A percentile compares a stretch with the other conserved stretches of the same genome.
These are phyloP conservation scores for Eubasilissa regina DNA, from an alignment of 1,140 invertebrate species.

Conservation along the genomic window DNA sequence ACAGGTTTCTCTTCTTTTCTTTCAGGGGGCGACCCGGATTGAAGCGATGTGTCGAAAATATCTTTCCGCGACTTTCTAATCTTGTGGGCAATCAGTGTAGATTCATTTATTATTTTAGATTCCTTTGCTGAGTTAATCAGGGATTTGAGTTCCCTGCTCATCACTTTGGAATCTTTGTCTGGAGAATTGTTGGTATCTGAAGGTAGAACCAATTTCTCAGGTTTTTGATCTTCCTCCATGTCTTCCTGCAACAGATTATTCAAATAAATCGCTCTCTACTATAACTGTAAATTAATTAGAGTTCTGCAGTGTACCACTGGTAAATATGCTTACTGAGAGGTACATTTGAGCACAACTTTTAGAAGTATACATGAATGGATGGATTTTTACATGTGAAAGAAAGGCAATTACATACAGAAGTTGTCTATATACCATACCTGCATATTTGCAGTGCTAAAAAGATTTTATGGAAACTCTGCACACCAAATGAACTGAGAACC, in stretches of 20 bases:
- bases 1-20: not conserved
- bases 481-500: constrained; percentile 7
- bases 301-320: not conserved
- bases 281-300: constrained; percentile 20
- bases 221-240: constrained; percentile 32
- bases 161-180: constrained; percentile 29
- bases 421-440: constrained; percentile 37
- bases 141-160: constrained; percentile 68
- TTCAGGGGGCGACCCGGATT: constrained; percentile 43
- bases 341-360: constrained; percentile 12
- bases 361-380: constrained; percentile 14
- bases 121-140: constrained; percentile 70
- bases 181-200: constrained; percentile 18
- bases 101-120: constrained; percentile 71
- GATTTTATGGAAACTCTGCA: not conserved
- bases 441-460: constrained; percentile 12
- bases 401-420: constrained; percentile 9
- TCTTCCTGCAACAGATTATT: constrained; percentile 19
- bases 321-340: not conserved
- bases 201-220: not conserved
- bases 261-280: not conserved
- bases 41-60: constrained; percentile 9
- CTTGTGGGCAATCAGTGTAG: constrained; percentile 68
- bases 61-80: constrained; percentile 67
- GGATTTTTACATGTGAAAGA: not conserved